phyloP scores from a whole-genome alignment of 2,113 vertebrate genomes.

The Polypterus bichir region DNA sequence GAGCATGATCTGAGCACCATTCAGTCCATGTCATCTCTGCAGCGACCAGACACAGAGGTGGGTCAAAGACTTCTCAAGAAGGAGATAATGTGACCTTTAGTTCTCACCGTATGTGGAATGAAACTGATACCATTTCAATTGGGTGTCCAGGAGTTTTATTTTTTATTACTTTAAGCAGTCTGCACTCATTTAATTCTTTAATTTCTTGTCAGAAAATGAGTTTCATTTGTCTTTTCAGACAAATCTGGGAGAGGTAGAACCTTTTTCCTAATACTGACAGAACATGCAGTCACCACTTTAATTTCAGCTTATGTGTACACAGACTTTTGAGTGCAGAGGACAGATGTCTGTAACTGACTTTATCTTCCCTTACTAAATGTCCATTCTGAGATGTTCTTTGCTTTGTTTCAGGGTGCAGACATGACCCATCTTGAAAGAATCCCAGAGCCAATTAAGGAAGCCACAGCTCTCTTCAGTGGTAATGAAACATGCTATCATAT shows the following conservation, averaged over 20 bases:
- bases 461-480: constrained; percentile 76
- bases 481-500: constrained; percentile 4
- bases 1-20: constrained; percentile 90
- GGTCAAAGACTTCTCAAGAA: neutral
- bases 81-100: neutral
- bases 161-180: too few relatives aligned
- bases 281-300: too few relatives aligned
- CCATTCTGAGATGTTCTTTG: neutral
- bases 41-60: constrained; percentile 74
- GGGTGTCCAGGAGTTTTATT: too few relatives aligned
- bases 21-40: constrained; percentile 59
- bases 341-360: neutral
- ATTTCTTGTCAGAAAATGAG: too few relatives aligned
- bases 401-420: constrained; percentile 37
- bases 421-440: constrained; percentile 57
- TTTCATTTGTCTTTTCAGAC: too few relatives aligned
- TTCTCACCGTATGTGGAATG: too few relatives aligned
- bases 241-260: too few relatives aligned
- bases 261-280: too few relatives aligned
- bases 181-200: too few relatives aligned
- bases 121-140: too few relatives aligned
- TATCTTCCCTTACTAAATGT: too few relatives aligned
- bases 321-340: neutral
- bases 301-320: too few relatives aligned
- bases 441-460: constrained; percentile 86